A percentile compares a stretch with the other conserved stretches of the same genome.
phyloP scores from a whole-genome alignment of 1,140 invertebrate genomes.

The Orchesella cincta region DNA sequence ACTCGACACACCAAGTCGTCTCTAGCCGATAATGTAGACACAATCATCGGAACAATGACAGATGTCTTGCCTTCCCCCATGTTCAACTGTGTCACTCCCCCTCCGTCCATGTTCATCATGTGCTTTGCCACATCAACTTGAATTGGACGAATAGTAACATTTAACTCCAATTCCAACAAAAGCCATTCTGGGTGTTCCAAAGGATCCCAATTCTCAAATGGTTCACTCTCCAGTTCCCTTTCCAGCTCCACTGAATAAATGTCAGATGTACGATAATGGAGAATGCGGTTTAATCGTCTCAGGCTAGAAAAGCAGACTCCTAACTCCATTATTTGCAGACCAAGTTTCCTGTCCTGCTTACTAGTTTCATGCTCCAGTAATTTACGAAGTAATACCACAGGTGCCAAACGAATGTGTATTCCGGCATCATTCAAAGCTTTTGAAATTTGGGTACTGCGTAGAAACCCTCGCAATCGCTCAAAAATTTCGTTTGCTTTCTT shows the following conservation, averaged over 20 bases:
- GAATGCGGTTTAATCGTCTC: background rate
- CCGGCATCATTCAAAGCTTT: too few relatives aligned
- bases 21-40: constrained; percentile 6
- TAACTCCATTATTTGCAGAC: background rate
- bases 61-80: constrained; percentile 49
- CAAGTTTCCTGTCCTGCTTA: background rate
- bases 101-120: constrained; percentile 19
- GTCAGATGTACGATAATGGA: background rate
- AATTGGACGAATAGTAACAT: constrained; percentile 36
- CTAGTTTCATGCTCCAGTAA: background rate
- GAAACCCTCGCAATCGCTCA: too few relatives aligned
- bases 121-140: constrained; percentile 34
- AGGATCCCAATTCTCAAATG: constrained; percentile 32
- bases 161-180: constrained; percentile 42
- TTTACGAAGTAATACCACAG: background rate
- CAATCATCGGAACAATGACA: constrained; percentile 43
- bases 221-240: background rate
- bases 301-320: background rate
- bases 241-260: constrained; percentile 21
- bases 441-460: too few relatives aligned
- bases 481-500: too few relatives aligned
- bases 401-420: background rate
- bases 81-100: constrained; percentile 41
- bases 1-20: constrained; percentile 24
- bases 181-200: constrained; percentile 42